These are phyloP conservation scores for Tortricodes alternella DNA, from an alignment of 2,888 invertebrate species.

Conservation along the genomic window DNA sequence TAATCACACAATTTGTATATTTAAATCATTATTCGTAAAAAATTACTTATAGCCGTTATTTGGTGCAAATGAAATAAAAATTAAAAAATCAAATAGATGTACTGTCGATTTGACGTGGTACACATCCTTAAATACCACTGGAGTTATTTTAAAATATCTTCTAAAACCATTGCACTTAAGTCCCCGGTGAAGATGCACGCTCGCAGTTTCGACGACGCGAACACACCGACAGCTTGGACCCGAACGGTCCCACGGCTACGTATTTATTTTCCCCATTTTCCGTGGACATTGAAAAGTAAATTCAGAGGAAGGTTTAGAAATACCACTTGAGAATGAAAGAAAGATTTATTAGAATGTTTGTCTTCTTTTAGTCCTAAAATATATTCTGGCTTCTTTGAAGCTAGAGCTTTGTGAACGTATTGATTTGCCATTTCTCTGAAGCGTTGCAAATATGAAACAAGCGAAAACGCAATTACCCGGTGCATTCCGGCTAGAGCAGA, in stretches of 20 bases:
- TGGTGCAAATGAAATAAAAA: too few relatives aligned
- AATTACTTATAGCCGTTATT: too few relatives aligned
- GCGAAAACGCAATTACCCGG: conserved; percentile 20
- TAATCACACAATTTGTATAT: too few relatives aligned
- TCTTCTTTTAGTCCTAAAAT: background rate
- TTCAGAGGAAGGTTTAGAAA: conserved; percentile 16
- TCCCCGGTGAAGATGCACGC: conserved; percentile 1
- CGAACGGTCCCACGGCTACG: conserved; percentile 1
- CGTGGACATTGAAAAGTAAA: conserved; percentile 24
- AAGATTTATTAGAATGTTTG: conserved; percentile 18
- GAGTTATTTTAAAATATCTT: too few relatives aligned
- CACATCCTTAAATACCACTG: too few relatives aligned
- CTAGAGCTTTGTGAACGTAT: background rate
- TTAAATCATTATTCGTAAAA: too few relatives aligned
- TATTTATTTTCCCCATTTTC: conserved; percentile 23
- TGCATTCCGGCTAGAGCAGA: conserved; percentile 16
- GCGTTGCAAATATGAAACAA: conserved; percentile 8
- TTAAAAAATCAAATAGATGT: too few relatives aligned
- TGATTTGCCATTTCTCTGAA: background rate
- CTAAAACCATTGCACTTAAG: background rate
- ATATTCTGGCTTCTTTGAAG: background rate
- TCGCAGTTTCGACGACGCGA: conserved; percentile 7
- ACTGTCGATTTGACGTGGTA: too few relatives aligned
- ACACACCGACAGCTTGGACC: conserved; percentile 4
- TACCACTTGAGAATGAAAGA: conserved; percentile 13